Conservation (phyloP, 1,140 invertebrate species). For the Epicauta chinensis region DNA sequence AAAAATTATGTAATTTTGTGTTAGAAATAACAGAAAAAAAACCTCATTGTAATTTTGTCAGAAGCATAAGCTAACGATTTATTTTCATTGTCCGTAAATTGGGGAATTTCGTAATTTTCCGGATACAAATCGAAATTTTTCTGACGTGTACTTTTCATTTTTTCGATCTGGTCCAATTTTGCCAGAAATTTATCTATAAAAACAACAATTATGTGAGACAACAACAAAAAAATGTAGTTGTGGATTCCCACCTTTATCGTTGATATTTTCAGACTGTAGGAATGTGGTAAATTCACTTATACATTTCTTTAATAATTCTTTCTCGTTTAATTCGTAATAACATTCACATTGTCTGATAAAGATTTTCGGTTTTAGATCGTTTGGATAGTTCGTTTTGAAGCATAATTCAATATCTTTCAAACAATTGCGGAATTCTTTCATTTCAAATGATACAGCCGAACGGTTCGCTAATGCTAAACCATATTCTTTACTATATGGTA, state of each 20-base stretch:
- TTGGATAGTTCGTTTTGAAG: constrained; percentile 30
- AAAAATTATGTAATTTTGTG: background rate
- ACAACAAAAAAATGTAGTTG: constrained; percentile 1
- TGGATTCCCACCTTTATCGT: constrained; percentile 25
- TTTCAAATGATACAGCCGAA: constrained; percentile 34
- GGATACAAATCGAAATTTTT: constrained; percentile 15
- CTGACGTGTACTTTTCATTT: constrained; percentile 17
- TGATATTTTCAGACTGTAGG: constrained; percentile 18
- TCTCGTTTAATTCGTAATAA: constrained; percentile 25
- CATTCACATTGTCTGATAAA: constrained; percentile 32
- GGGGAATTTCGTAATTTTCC: constrained; percentile 28
- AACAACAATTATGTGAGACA: constrained; percentile 8
- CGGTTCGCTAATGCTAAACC: constrained; percentile 33
- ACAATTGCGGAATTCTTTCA: constrained; percentile 34
- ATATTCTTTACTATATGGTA: constrained; percentile 26
- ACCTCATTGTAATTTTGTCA: constrained; percentile 34
- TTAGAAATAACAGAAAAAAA: background rate
- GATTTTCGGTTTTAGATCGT: constrained; percentile 31
- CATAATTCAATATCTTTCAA: constrained; percentile 34
- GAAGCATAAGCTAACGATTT: constrained; percentile 33
- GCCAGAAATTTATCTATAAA: constrained; percentile 28
- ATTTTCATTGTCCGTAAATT: constrained; percentile 32
- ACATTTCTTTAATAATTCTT: constrained; percentile 28
- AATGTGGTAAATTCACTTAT: constrained; percentile 23
- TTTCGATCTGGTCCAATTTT: constrained; percentile 24